Conservation (phyloP, 2,797 vertebrate genomes). For the Smutsia temminckii region DNA sequence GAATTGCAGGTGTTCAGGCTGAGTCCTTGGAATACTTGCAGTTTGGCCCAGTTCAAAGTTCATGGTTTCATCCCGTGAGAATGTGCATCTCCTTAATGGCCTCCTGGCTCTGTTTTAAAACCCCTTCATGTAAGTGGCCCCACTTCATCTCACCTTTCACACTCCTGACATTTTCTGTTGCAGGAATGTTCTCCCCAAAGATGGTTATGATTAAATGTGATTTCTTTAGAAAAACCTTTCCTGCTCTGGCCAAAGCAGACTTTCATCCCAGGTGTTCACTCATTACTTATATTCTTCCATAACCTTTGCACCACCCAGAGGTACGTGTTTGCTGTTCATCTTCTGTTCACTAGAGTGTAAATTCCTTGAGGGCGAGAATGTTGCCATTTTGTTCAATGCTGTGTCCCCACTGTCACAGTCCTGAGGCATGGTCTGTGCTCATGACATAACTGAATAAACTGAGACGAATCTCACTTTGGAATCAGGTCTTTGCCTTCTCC, state of each 20-base stretch:
- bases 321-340: neutral
- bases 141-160: too few species aligned
- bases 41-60: too few species aligned
- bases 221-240: neutral
- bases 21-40: too few species aligned
- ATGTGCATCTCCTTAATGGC: too few species aligned
- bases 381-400: fast-evolving
- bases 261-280: neutral
- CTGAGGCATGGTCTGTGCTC: fast-evolving
- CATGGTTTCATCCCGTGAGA: too few species aligned
- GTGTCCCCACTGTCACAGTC: fast-evolving
- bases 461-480: neutral
- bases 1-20: too few species aligned
- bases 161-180: neutral
- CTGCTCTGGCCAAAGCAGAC: neutral
- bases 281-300: neutral
- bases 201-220: neutral
- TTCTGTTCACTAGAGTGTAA: neutral
- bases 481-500: neutral
- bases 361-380: neutral
- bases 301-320: neutral
- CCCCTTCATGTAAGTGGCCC: too few species aligned
- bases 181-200: neutral
- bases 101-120: too few species aligned
- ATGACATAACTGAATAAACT: neutral